A percentile compares a stretch with the other conserved stretches of the same genome.
These are phyloP conservation scores for Hoplias malabaricus DNA, from an alignment of 2,113 vertebrate species.

Conservation along the genomic window DNA sequence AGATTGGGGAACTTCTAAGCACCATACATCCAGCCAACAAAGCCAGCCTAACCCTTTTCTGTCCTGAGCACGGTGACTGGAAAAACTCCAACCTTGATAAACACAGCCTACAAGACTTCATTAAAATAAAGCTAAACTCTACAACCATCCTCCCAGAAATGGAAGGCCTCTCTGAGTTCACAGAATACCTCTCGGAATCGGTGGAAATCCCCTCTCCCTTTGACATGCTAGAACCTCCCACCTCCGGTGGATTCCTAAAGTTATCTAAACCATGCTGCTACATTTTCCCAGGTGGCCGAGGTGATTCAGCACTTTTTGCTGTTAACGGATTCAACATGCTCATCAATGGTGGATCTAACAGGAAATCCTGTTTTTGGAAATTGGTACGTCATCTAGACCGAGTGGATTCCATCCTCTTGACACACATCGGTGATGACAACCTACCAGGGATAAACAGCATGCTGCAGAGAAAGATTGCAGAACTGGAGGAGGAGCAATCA, in stretches of 20 bases:
- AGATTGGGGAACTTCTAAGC: slow-evolving; percentile 95
- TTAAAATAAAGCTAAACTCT: slow-evolving; percentile 94
- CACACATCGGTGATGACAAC: slow-evolving; percentile 92
- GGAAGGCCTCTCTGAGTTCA: slow-evolving; percentile 98
- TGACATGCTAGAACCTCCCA: slow-evolving; percentile 92
- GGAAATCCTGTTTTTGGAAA: slow-evolving; percentile 97
- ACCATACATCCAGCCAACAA: slow-evolving; percentile 95
- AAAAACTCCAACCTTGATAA: slow-evolving; percentile 95
- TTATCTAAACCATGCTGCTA: slow-evolving; percentile 98
- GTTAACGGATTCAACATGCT: slow-evolving; percentile 99
- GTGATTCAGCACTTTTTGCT: slow-evolving; percentile 92
- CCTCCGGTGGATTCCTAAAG: slow-evolving; percentile 93
- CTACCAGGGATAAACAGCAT: slow-evolving; percentile 95
- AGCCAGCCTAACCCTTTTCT: slow-evolving; percentile 91
- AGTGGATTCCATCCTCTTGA: slow-evolving; percentile 94
- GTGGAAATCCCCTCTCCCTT: slow-evolving; percentile 97
- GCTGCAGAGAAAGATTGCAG: slow-evolving; percentile 90
- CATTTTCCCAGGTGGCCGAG: slow-evolving; percentile 91
- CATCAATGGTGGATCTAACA: slow-evolving; percentile 92
- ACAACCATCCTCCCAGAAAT: slow-evolving; percentile 89
- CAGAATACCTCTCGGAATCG: slow-evolving; percentile 94
- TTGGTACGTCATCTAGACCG: slow-evolving; percentile 92
- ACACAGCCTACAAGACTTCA: slow-evolving; percentile 97
- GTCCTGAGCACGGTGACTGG: slow-evolving; percentile 95
- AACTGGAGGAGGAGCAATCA: slow-evolving; percentile 92